Base-by-base conservation (phyloP, 2,113 vertebrate genomes). In the Theristicus caerulescens region DNA sequence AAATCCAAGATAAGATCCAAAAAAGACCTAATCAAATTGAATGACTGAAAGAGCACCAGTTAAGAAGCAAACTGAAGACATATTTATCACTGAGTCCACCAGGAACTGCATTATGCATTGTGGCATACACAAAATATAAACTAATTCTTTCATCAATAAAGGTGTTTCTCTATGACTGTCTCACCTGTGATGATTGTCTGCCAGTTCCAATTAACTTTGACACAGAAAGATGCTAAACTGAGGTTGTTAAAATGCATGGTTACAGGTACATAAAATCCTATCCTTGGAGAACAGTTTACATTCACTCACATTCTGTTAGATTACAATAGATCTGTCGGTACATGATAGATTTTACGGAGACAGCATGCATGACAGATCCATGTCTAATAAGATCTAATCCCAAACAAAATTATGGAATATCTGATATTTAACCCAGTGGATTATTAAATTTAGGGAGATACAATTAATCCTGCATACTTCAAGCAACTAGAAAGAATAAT, bases 171-270 rank as follows among this genome's bases (percentile, higher is more conserved):
- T 65, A 6, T 42, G 71, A 67, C 69, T 27, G 20, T 21, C 57
- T 90, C 84, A 78, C 64, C 58, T 86, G 91, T 66, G 64, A 78
- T 86, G 74, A 86, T 36, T 70, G 17, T 64, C 66, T 97, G 95
- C 26, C 85, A 88, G 25, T 90, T 86, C 38, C 49, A 86, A 78
- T 93, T 90, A 90, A 86, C 10, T 66, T 74, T 46, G 86, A 36
- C 31, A 71, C 7, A 38, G 13, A 47, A 34, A 55, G 47, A 77
- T 7, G 38, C 24, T 74, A 78, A 67, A 67, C 4, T 46, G 59
- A 70, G 62, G 11, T 40, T 73, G 52, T 74, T 87, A 69, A 82
- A 93, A 66, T 38, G 62, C n/a, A 36, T 20, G 69, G 13, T 34
- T 70, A 59, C 44, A 87, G 49, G 46, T 51, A 34, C 40, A 42